Evolutionary conservation across 37 sponge, comb jelly and placozoan genomes (phyloP).

Genomic region (Dysidea cf. avara): DNA sequence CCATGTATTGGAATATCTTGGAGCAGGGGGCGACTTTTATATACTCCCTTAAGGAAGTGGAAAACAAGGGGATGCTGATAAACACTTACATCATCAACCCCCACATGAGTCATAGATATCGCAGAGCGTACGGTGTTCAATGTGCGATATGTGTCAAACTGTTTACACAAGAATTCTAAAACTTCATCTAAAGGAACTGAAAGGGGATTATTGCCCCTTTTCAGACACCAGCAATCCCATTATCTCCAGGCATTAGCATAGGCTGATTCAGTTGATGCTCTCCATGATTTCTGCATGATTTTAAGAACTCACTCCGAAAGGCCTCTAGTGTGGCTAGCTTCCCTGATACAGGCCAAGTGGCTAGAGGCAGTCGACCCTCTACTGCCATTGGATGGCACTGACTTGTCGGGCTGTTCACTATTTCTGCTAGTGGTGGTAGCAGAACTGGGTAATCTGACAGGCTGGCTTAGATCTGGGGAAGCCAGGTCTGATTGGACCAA

Average conservation of each 20-base stretch:
- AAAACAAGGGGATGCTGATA: conserved; percentile 19
- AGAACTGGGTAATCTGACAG: conserved; percentile 23
- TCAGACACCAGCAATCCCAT: conserved; percentile 24
- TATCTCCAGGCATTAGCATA: conserved; percentile 14
- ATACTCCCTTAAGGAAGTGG: conserved; percentile 17
- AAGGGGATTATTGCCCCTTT: conserved; percentile 29
- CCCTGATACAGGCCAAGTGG: conserved; percentile 43
- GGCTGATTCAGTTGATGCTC: conserved; percentile 18
- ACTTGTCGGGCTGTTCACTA: conserved; percentile 10
- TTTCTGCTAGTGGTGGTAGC: conserved; percentile 4
- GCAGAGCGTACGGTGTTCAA: conserved; percentile 11
- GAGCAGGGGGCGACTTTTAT: conserved; percentile 19
- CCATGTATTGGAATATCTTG: conserved; percentile 17
- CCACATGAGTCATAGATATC: conserved; percentile 27
- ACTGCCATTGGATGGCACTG: conserved; percentile 20
- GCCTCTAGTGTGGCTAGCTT: not conserved
- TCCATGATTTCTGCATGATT: conserved; percentile 30
- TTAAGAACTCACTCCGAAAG: conserved; percentile 23
- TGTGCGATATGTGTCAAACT: conserved; percentile 20
- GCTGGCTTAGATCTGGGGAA: not conserved
- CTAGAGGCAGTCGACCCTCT: conserved; percentile 26
- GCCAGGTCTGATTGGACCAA: conserved; percentile 39
- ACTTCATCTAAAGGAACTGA: conserved; percentile 23
- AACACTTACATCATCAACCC: conserved; percentile 7
- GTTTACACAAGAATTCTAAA: conserved; percentile 24